These are phyloP conservation scores for Odontomyia ornata DNA, from an alignment of 2,888 invertebrate species.

Conservation along the genomic window DNA sequence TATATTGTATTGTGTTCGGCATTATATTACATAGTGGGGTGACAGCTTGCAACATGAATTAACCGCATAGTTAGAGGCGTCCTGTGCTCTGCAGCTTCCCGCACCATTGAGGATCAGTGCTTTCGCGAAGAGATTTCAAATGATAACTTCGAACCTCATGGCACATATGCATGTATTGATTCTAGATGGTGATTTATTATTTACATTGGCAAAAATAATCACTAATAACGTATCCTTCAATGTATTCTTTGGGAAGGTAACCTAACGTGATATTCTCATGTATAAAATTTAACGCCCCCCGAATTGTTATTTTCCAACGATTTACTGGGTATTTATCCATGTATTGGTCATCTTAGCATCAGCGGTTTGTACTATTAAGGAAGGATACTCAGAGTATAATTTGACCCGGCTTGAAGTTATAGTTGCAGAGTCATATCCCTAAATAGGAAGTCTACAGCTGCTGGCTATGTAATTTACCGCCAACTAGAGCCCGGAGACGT, in stretches of 20 bases:
- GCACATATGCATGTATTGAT: no score
- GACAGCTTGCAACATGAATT: slow-evolving; percentile 40
- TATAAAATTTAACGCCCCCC: no score
- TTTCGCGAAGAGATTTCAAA: no score
- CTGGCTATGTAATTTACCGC: slow-evolving; percentile 33
- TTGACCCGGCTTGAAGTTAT: not conserved
- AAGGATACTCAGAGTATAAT: not conserved
- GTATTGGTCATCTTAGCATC: not conserved
- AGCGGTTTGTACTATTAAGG: not conserved
- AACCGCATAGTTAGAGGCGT: slow-evolving; percentile 32
- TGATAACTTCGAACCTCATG: no score
- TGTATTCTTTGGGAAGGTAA: no score
- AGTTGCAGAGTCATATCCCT: slow-evolving; percentile 8
- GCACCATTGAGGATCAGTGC: no score
- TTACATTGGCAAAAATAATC: no score
- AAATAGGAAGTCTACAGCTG: slow-evolving; percentile 40
- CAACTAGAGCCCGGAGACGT: slow-evolving; percentile 1
- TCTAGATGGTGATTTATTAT: no score
- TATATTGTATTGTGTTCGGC: slow-evolving; percentile 43
- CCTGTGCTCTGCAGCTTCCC: not conserved
- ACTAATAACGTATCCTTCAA: no score
- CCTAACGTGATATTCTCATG: no score
- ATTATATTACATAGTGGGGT: slow-evolving; percentile 41
- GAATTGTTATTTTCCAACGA: no score
- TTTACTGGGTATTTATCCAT: no score